Evolutionary conservation across 1,140 invertebrate species (phyloP).

Genomic region (Drosophila burlai): DNA sequence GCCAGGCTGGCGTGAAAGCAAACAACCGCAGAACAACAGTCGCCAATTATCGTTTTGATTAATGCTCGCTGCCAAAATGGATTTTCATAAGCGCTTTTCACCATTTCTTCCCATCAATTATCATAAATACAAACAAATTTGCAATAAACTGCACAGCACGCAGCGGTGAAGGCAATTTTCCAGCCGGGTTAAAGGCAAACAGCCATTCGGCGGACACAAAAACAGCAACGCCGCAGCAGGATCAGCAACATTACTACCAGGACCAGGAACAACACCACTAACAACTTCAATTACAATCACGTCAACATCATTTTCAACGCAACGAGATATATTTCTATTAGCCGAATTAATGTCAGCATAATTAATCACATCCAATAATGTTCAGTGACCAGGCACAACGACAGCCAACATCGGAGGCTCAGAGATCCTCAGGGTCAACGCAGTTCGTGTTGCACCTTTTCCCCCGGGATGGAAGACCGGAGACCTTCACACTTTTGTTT

Average conservation of each 20-base stretch:
- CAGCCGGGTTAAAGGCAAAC: slow-evolving; percentile 73
- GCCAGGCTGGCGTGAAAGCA: slow-evolving; percentile 62
- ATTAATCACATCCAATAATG: slow-evolving; percentile 79
- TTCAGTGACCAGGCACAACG: slow-evolving; percentile 43
- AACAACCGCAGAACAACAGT: slow-evolving; percentile 57
- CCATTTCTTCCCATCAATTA: slow-evolving; percentile 77
- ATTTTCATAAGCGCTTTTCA: slow-evolving; percentile 78
- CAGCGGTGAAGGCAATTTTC: slow-evolving; percentile 74
- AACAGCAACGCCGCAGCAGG: slow-evolving; percentile 25
- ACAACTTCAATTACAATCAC: slow-evolving; percentile 82
- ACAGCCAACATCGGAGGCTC: slow-evolving; percentile 32
- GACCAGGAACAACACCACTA: slow-evolving; percentile 35
- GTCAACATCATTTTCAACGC: slow-evolving; percentile 81
- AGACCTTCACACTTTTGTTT: slow-evolving; percentile 81
- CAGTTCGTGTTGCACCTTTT: slow-evolving; percentile 63
- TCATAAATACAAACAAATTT: slow-evolving; percentile 79
- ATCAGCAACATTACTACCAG: slow-evolving; percentile 31
- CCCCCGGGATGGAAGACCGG: not conserved
- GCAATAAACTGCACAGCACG: slow-evolving; percentile 80
- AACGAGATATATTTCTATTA: slow-evolving; percentile 84
- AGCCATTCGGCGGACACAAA: slow-evolving; percentile 40
- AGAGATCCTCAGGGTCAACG: slow-evolving; percentile 57
- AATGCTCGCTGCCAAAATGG: slow-evolving; percentile 73
- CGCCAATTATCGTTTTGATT: slow-evolving; percentile 79
- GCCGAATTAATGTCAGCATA: slow-evolving; percentile 84